Evolutionary conservation across 2,797 vertebrate species (phyloP).

Genomic region (Falco concolor): DNA sequence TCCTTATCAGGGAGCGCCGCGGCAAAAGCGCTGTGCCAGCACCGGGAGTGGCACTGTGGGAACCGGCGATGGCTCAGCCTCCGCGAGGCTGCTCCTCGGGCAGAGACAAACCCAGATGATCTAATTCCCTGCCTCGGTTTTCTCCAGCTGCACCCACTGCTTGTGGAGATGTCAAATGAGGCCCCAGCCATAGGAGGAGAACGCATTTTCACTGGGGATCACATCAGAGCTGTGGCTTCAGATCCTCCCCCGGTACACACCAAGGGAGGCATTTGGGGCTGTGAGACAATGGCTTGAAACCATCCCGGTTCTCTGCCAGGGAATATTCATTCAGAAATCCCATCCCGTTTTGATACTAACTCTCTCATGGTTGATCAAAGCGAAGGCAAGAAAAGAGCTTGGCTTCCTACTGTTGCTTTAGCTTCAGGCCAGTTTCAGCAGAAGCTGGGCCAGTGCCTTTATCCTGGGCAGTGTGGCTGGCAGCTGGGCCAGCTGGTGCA

Average conservation of each 20-base stretch:
- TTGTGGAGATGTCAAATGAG: not conserved
- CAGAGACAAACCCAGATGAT: not conserved
- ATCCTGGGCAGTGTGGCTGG: not conserved
- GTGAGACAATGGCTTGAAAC: not conserved
- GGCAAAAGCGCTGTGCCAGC: not conserved
- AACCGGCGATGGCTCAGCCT: not conserved
- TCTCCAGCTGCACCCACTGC: not conserved
- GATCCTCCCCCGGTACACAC: not conserved
- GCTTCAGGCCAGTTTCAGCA: constrained; percentile 50
- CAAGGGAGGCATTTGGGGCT: not conserved
- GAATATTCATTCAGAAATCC: not conserved
- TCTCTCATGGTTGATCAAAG: constrained; percentile 35
- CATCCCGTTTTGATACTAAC: not conserved
- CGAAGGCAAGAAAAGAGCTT: not conserved
- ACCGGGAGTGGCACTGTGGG: not conserved
- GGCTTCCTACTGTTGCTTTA: constrained; percentile 25
- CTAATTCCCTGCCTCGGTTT: not conserved
- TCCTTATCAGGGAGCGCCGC: not conserved
- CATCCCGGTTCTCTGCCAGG: not conserved
- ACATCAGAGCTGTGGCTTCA: not conserved
- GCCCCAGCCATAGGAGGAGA: not conserved
- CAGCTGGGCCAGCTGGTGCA: constrained; percentile 11
- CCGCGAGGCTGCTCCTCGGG: not conserved
- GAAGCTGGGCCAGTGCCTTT: not conserved
- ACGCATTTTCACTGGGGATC: not conserved